phyloP scores from a whole-genome alignment of 2,888 invertebrate genomes.

The Pocota personata region DNA sequence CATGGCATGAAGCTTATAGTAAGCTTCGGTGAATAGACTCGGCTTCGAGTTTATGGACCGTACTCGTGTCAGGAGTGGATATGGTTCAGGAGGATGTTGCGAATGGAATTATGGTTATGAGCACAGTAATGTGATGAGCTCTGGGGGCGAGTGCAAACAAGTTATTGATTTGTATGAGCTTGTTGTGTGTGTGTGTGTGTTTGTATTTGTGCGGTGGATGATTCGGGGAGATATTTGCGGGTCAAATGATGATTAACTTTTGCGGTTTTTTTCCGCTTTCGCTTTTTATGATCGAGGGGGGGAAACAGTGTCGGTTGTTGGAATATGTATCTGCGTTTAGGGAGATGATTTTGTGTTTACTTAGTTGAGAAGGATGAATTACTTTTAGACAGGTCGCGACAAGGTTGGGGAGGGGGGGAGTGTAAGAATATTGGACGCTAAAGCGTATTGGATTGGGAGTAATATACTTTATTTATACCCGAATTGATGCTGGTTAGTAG shows the following conservation, averaged over 20 bases:
- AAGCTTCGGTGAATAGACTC: slow-evolving; percentile 40
- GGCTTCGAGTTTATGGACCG: slow-evolving; percentile 34
- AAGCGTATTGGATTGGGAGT: background rate
- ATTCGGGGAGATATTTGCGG: background rate
- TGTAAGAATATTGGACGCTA: background rate
- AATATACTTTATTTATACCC: background rate
- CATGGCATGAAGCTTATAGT: slow-evolving; percentile 41
- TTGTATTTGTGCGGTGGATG: background rate
- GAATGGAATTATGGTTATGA: slow-evolving; percentile 60
- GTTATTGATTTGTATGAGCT: slow-evolving; percentile 66
- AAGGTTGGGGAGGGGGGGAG: background rate
- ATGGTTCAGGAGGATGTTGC: slow-evolving; percentile 7
- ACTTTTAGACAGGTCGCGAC: background rate
- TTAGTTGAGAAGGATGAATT: slow-evolving; percentile 28
- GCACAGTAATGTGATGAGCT: slow-evolving; percentile 65
- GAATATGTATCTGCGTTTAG: slow-evolving; percentile 17
- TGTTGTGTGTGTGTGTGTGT: background rate
- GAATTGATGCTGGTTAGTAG: background rate
- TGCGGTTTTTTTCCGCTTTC: background rate
- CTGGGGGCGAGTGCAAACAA: slow-evolving; percentile 50
- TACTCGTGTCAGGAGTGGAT: background rate
- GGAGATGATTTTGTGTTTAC: slow-evolving; percentile 36
- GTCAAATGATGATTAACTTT: slow-evolving; percentile 32
- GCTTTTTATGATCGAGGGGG: background rate
- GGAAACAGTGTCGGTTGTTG: background rate